A percentile compares a stretch with the other conserved stretches of the same genome.
Evolutionary conservation across 2,113 vertebrate species (phyloP).

Genomic region (pig (Sus scrofa)): DNA sequence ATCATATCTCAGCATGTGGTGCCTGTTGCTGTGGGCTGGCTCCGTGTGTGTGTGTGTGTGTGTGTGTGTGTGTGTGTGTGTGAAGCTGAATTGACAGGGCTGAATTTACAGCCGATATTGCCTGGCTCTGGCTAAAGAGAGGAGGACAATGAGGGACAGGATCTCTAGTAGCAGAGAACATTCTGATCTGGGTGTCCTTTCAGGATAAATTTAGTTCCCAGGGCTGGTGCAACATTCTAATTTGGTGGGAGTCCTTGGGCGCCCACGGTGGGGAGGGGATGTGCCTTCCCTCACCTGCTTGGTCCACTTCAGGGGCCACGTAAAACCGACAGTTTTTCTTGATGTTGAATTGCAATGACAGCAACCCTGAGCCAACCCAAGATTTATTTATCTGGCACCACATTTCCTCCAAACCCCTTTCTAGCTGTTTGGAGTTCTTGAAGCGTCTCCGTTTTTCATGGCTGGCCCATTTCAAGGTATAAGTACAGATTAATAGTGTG

Average conservation of each 20-base stretch:
- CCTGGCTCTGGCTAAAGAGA: background rate
- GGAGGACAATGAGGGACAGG: constrained; percentile 17
- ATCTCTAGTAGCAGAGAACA: constrained; percentile 51
- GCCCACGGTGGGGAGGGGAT: background rate
- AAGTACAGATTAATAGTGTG: background rate
- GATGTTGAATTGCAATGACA: fast-evolving
- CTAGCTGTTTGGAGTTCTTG: background rate
- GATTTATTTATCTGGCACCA: background rate
- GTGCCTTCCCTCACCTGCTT: background rate
- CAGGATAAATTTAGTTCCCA: constrained; percentile 65
- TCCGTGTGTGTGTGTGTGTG: background rate
- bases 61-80: background rate
- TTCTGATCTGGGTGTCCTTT: constrained; percentile 67
- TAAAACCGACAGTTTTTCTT: background rate
- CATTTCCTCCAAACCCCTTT: background rate
- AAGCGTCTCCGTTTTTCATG: background rate
- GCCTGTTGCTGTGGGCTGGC: background rate
- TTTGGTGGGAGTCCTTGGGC: constrained; percentile 44
- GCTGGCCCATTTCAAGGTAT: constrained; percentile 9
- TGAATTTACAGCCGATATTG: background rate
- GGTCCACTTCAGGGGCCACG: background rate
- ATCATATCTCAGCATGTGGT: background rate
- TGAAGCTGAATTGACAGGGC: background rate
- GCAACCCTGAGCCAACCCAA: background rate
- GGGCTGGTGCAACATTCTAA: constrained; percentile 29